Conservation (phyloP, 1,140 invertebrate genomes). For the Dreissena polymorpha region DNA sequence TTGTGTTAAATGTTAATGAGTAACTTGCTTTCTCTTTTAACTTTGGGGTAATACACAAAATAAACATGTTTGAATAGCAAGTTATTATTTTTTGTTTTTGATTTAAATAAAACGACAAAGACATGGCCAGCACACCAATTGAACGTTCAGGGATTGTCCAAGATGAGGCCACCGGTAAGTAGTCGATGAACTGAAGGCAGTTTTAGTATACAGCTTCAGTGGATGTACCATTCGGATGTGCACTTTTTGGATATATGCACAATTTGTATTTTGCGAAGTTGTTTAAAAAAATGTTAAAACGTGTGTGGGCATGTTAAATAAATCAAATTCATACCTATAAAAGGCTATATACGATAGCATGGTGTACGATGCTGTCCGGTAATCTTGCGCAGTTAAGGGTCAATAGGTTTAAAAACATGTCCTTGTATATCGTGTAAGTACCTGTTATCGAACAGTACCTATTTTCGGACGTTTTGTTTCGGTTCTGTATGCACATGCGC, state of each 20-base stretch:
- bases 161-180: conserved; percentile 38
- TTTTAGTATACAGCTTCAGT: neutral
- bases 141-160: conserved; percentile 37
- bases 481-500: too few species aligned
- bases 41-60: too few species aligned
- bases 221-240: neutral
- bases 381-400: too few species aligned
- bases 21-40: too few species aligned
- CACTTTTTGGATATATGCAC: neutral
- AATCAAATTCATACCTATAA: neutral
- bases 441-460: too few species aligned
- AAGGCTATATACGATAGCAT: neutral
- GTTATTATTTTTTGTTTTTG: too few species aligned
- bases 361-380: too few species aligned
- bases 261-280: neutral
- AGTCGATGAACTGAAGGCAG: neutral
- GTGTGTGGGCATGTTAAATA: neutral
- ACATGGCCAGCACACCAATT: conserved; percentile 15
- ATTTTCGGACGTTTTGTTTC: too few species aligned
- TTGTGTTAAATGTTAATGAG: too few species aligned
- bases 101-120: too few species aligned
- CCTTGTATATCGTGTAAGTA: too few species aligned
- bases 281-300: neutral
- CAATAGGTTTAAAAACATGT: neutral
- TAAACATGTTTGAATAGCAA: too few species aligned